phyloP scores from a whole-genome alignment of 2,888 invertebrate species.

The Drosophila antonietae region DNA sequence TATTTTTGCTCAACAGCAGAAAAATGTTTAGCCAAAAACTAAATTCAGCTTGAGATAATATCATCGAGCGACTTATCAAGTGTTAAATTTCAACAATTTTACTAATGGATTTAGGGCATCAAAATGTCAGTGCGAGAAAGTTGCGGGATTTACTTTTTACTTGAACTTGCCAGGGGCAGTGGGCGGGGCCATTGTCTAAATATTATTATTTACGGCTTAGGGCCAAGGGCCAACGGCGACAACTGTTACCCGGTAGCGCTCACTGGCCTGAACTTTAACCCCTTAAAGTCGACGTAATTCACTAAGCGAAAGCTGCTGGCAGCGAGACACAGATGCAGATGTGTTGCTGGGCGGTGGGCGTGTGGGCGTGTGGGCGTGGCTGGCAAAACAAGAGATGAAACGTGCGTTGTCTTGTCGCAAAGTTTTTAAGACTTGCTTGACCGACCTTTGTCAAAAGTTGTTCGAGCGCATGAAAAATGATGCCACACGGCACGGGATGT shows the following conservation, averaged over 20 bases:
- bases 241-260: slow-evolving; percentile 75
- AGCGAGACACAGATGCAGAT: slow-evolving; percentile 58
- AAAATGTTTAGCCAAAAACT: not conserved
- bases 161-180: not conserved
- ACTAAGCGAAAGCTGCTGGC: slow-evolving; percentile 72
- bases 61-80: slow-evolving; percentile 24
- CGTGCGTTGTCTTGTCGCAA: slow-evolving; percentile 80
- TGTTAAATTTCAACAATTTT: slow-evolving; percentile 44
- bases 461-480: slow-evolving; percentile 80
- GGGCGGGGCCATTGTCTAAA: slow-evolving; percentile 68
- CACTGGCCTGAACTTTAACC: slow-evolving; percentile 72
- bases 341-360: not conserved
- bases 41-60: slow-evolving; percentile 3
- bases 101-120: slow-evolving; percentile 59
- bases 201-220: slow-evolving; percentile 80
- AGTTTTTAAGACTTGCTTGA: slow-evolving; percentile 81
- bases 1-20: not conserved
- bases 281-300: slow-evolving; percentile 77
- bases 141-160: slow-evolving; percentile 22
- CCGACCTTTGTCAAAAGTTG: slow-evolving; percentile 81
- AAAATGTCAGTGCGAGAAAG: slow-evolving; percentile 42
- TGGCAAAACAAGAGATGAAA: slow-evolving; percentile 52
- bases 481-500: slow-evolving; percentile 70
- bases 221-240: slow-evolving; percentile 74
- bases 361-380: not conserved